Percentiles rank a stretch among this genome's conserved stretches.
Evolutionary conservation across 2,113 vertebrate genomes (phyloP).

Genomic region (Albula glossodonta): DNA sequence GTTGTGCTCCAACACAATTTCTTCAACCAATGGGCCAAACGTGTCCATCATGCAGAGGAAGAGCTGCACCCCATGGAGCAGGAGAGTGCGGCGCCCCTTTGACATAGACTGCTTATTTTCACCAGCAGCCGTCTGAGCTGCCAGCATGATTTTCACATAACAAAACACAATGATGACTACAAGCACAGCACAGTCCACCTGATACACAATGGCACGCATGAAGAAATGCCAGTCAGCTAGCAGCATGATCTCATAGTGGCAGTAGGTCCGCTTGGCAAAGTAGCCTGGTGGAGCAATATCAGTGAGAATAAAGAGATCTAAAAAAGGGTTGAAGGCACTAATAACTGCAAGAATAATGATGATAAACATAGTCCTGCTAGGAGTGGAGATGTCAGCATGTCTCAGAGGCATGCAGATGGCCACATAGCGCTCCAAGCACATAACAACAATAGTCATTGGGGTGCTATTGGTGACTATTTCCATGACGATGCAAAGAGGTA

Average conservation of each 20-base stretch:
- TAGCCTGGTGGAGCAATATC: slow-evolving; percentile 21
- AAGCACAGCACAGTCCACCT: slow-evolving; percentile 18
- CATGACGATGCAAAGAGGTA: slow-evolving; percentile 40
- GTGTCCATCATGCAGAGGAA: slow-evolving; percentile 41
- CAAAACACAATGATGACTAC: slow-evolving; percentile 35
- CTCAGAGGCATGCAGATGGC: slow-evolving; percentile 50
- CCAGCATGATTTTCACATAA: slow-evolving; percentile 46
- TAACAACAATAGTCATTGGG: slow-evolving; percentile 42
- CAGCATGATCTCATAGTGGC: slow-evolving; percentile 44
- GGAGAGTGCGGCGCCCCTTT: slow-evolving; percentile 46
- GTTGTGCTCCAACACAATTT: slow-evolving; percentile 24
- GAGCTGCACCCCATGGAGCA: slow-evolving; percentile 51
- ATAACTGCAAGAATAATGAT: slow-evolving; percentile 31
- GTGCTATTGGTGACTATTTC: slow-evolving; percentile 31
- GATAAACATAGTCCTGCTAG: slow-evolving; percentile 19
- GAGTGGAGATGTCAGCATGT: slow-evolving; percentile 35
- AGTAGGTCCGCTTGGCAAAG: slow-evolving; percentile 29
- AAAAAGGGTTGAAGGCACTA: slow-evolving; percentile 25
- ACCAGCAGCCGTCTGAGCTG: slow-evolving; percentile 35
- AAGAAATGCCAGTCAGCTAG: slow-evolving; percentile 22
- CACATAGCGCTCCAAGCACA: slow-evolving; percentile 52
- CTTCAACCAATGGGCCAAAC: slow-evolving; percentile 42
- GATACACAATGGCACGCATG: slow-evolving; percentile 23
- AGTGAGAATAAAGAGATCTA: slow-evolving; percentile 36
- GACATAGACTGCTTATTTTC: slow-evolving; percentile 35